phyloP scores from a whole-genome alignment of 1,140 invertebrate species.

The Zaprionus nigranus region DNA sequence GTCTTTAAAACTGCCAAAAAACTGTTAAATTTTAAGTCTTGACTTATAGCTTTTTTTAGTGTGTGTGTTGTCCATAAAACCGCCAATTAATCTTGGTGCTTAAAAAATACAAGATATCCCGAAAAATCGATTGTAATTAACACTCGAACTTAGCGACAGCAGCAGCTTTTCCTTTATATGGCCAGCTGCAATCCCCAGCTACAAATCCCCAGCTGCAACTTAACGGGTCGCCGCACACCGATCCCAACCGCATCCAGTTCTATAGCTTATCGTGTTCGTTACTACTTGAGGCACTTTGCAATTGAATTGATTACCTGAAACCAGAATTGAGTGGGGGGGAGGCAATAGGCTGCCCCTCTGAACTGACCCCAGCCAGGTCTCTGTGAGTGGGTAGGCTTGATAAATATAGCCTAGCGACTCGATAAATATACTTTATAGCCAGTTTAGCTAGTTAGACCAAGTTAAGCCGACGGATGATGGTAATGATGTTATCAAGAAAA shows the following conservation, averaged over 20 bases:
- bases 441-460: background rate
- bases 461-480: background rate
- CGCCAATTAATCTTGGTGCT: slow-evolving; percentile 1
- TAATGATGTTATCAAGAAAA: background rate
- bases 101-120: background rate
- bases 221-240: slow-evolving; percentile 8
- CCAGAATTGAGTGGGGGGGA: background rate
- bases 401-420: background rate
- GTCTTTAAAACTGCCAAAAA: background rate
- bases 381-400: background rate
- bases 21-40: slow-evolving; percentile 22
- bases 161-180: background rate
- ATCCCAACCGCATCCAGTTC: background rate
- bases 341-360: background rate
- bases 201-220: slow-evolving; percentile 12
- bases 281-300: slow-evolving; percentile 2
- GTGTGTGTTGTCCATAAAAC: slow-evolving; percentile 5
- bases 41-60: slow-evolving; percentile 2
- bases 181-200: slow-evolving; percentile 8
- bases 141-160: background rate
- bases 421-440: background rate
- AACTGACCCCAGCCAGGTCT: slow-evolving; percentile 8
- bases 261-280: background rate
- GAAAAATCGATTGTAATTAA: slow-evolving; percentile 1
- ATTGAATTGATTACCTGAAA: slow-evolving; percentile 19